Evolutionary conservation across 2,888 invertebrate genomes (phyloP), one percentile per base, ranked within the genome.

Genomic region (Rhagophthalmus giganteus): DNA sequence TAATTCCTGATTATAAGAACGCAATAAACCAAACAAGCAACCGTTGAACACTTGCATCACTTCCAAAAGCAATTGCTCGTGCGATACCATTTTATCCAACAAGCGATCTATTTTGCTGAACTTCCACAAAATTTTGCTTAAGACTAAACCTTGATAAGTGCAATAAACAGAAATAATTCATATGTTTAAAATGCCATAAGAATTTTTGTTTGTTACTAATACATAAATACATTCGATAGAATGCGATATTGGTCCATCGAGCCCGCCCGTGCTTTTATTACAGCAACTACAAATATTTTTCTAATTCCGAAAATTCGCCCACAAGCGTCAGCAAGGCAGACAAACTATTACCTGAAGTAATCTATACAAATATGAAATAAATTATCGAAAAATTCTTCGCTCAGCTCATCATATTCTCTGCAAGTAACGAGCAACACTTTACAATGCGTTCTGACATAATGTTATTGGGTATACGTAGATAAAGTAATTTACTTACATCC

Each of bases 321-420:
- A n/a, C n/a, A n/a, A n/a, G n/a, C n/a, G n/a, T n/a, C 55, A 38
- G 37, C 50, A 38, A 27, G 16, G 24, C 25, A 48, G 45, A 33
- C 35, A 48, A 38, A 31, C 25, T 30, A n/a, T 69, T 71, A 76
- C 75, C 75, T 74, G 58, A 63, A 68, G 71, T 79, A 80, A 69
- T 87, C 85, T 68, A 81, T 81, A 75, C 86, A 88, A 68, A 86
- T 80, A 70, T 86, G 85, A 78, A 84, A 87, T 67, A 88, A 80
- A 67, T 83, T 83, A 59, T 81, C 76, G 73, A 88, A 79, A 77
- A 83, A 88, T 65, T 77, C 75, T 65, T 85, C 83, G 44, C 85
- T 86, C 53, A 79, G 79, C 40, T 79, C 79, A 75, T 87, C 86
- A 53, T 30, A 10, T 10, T 76, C 72, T 71, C 86, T 87, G 82